Evolutionary conservation across 2,797 vertebrate genomes (phyloP), one percentile per base, ranked within the genome.

Genomic region (Neomorphus geoffroyi): DNA sequence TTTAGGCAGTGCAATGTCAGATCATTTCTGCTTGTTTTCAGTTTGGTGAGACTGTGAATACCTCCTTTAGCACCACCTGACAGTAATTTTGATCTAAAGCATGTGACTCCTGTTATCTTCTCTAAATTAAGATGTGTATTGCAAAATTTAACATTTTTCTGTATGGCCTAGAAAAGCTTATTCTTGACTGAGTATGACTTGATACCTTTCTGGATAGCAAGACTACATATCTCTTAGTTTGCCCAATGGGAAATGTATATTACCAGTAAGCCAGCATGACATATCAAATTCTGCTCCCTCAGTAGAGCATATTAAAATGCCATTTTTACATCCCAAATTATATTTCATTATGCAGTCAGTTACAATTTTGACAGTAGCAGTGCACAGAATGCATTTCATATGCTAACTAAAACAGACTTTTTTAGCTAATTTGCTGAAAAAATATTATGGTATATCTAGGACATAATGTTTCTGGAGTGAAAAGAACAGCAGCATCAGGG

Each of bases 321-420:
- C 84, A 90, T 88, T 96, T 97, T 93, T 91, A 90, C 77, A 91
- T 88, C 73, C 72, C 65, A 89, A 93, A 95, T 95, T 83, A 81
- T 79, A 88, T 93, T 95, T 86, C 82, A 94, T 96, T 96, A 96
- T 92, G 89, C 94, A 94, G 73, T 86, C 81, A 86, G 93, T 96
- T 91, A 90, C 43, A 88, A 84, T 93, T 95, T 88, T 95, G 93
- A 96, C 93, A 93, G 91, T n/a, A 90, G 62, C 66, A 81, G 62
- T 43, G 80, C 69, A 87, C 92, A 89, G 92, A 95, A 94, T 91
- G 57, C 67, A 86, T 92, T 94, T 95, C 85, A 70, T 94, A 94
- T 96, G 93, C 89, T 92, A 96, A 96, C 54, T 93, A 93, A 92
- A 88, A 1, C 73, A 91, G 93, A 17, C 12, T 64, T 72, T 79